Conservation (phyloP, 1,140 invertebrate genomes). For the Saxidomus purpurata region DNA sequence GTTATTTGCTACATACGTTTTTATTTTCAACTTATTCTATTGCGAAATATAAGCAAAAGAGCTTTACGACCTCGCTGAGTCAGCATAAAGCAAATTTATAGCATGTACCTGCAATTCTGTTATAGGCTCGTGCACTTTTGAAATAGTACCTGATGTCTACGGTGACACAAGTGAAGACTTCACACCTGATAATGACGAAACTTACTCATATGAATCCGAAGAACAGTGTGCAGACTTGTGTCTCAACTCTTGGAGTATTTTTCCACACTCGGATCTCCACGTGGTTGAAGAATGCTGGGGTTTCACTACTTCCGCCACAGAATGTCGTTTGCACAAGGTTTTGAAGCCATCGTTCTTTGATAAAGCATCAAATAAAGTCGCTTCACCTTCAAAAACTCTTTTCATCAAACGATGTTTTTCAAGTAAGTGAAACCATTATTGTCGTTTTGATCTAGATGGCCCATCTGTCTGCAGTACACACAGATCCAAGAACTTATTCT, state of each 20-base stretch:
- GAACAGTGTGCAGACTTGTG: slow-evolving; percentile 32
- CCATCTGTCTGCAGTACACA: no score
- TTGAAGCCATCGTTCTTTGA: slow-evolving; percentile 36
- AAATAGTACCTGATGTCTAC: background rate
- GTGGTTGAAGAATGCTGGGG: slow-evolving; percentile 53
- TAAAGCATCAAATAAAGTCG: background rate
- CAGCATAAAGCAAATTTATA: no score
- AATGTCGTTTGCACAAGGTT: slow-evolving; percentile 40
- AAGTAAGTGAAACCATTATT: slow-evolving; percentile 11
- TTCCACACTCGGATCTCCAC: slow-evolving; percentile 1
- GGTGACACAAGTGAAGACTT: slow-evolving; percentile 27
- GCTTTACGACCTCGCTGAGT: no score
- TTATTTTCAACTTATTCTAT: no score
- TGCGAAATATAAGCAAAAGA: no score
- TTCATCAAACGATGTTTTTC: slow-evolving; percentile 45
- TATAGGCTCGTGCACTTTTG: slow-evolving; percentile 18
- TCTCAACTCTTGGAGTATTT: background rate
- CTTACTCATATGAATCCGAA: slow-evolving; percentile 3
- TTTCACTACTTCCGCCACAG: background rate
- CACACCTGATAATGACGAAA: slow-evolving; percentile 8
- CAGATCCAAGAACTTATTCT: no score
- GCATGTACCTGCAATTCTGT: no score
- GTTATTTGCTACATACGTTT: no score
- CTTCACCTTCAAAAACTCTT: background rate
- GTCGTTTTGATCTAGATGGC: background rate